Conservation (phyloP, 2,113 vertebrate genomes). For the Pheucticus melanocephalus region DNA sequence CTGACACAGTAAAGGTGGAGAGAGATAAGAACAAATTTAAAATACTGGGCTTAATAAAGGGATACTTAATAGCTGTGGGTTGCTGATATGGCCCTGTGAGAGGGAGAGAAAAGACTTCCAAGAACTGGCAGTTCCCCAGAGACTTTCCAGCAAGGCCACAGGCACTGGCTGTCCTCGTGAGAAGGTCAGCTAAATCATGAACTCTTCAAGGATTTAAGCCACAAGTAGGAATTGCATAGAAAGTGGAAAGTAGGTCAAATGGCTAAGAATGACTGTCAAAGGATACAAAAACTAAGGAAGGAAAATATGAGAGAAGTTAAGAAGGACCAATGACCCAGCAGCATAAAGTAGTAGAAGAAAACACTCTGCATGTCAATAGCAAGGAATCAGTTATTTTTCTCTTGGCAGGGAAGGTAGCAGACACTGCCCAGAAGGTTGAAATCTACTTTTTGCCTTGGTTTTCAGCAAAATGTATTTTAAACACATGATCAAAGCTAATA, state of each 20-base stretch:
- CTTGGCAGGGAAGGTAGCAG: not conserved
- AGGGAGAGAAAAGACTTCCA: not conserved
- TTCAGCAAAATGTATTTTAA: not conserved
- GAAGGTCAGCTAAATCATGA: not conserved
- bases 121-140: not conserved
- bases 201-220: not conserved
- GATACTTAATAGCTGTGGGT: not conserved
- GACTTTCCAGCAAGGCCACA: not conserved
- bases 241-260: not conserved
- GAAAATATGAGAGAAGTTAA: not conserved
- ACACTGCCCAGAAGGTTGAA: not conserved
- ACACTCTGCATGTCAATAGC: not conserved
- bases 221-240: not conserved
- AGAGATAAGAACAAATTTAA: not conserved
- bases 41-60: not conserved
- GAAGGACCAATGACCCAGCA: not conserved
- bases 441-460: not conserved
- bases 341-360: not conserved
- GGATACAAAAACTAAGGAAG: not conserved
- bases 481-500: not conserved
- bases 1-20: not conserved
- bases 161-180: not conserved
- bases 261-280: not conserved
- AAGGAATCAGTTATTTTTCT: not conserved
- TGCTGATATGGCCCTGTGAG: not conserved